Evolutionary conservation across 2,888 invertebrate species (phyloP).

Genomic region (Limnephilus auricula): DNA sequence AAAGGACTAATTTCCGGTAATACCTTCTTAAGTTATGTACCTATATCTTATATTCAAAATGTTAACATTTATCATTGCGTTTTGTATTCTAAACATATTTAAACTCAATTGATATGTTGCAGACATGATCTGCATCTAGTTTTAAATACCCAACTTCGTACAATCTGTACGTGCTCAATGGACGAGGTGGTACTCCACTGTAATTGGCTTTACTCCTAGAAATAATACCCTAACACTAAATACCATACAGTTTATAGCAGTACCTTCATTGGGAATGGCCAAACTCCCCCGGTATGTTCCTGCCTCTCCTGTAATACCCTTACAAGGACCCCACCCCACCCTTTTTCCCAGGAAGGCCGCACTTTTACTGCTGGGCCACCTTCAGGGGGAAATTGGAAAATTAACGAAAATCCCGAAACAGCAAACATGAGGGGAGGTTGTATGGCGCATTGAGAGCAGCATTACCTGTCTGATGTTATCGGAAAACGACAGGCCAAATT

Average conservation of each 20-base stretch:
- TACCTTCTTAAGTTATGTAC: no score
- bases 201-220: constrained; percentile 36
- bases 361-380: constrained; percentile 26
- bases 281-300: background rate
- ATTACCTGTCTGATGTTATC: background rate
- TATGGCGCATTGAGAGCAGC: background rate
- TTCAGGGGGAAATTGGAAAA: constrained; percentile 43
- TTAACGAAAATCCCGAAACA: constrained; percentile 52
- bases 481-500: background rate
- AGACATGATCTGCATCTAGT: background rate
- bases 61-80: background rate
- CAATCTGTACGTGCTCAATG: constrained; percentile 15
- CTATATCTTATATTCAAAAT: background rate
- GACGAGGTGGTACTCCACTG: constrained; percentile 10
- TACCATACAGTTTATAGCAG: constrained; percentile 14
- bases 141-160: constrained; percentile 26
- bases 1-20: no score
- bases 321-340: constrained; percentile 24
- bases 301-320: background rate
- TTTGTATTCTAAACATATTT: background rate
- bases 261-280: constrained; percentile 27
- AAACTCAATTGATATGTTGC: background rate
- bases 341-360: background rate
- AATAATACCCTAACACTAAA: constrained; percentile 11
- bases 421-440: constrained; percentile 20